Conservation (phyloP, 2,797 vertebrate species). For the Falco rusticolus region DNA sequence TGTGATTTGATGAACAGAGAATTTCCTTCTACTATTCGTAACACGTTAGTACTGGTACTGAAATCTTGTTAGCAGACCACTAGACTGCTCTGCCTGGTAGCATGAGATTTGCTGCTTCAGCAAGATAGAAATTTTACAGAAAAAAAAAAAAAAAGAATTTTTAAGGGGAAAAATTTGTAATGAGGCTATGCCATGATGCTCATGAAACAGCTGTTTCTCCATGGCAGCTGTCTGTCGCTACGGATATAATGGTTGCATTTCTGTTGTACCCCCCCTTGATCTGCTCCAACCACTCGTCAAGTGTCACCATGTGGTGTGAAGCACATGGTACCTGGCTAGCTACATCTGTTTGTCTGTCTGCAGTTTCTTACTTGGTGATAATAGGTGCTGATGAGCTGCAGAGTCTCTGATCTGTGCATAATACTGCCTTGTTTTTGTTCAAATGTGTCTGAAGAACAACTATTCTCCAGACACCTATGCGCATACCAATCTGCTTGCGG, state of each 20-base stretch:
- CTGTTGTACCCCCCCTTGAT: background rate
- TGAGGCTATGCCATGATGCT: background rate
- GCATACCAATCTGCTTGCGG: background rate
- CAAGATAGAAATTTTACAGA: background rate
- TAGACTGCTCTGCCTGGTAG: background rate
- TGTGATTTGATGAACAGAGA: background rate
- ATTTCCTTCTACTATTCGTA: background rate
- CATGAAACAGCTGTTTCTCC: background rate
- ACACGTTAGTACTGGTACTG: background rate
- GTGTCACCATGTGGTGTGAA: fast-evolving
- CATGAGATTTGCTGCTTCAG: background rate
- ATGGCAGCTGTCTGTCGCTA: background rate
- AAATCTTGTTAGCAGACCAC: background rate
- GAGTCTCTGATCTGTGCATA: slow-evolving; percentile 18
- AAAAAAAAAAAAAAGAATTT: background rate
- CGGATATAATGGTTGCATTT: background rate
- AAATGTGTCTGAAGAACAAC: background rate
- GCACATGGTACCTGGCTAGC: fast-evolving
- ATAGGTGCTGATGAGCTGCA: slow-evolving; percentile 2
- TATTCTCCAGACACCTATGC: background rate
- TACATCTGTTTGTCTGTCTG: background rate
- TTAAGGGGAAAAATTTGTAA: background rate
- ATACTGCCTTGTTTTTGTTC: slow-evolving; percentile 33
- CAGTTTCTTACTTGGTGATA: background rate
- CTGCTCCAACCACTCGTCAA: background rate